Base-by-base conservation (phyloP, 2,797 vertebrate genomes). In the Hydrophis major region DNA sequence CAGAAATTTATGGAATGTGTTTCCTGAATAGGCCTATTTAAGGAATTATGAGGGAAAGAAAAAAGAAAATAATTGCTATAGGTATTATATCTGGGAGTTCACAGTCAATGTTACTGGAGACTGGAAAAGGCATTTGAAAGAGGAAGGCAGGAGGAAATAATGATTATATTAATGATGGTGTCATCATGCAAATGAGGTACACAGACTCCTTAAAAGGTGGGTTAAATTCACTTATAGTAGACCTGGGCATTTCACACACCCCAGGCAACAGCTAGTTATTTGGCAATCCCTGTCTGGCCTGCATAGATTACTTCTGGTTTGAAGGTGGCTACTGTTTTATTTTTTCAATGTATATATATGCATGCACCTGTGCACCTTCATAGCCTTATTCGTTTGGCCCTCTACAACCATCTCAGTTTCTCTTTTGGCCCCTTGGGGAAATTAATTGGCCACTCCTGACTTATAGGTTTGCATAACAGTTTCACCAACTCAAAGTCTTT, bases 401-500 rank as follows among this genome's bases (percentile, higher is more conserved):
- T 63, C 27, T 12, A 66, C 63, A n/a, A 66, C 12, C n/a, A 66
- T n/a, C 63, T n/a, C 12, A n/a, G 28, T 66, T 66, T 66, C 63
- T 66, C 63, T n/a, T n/a, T 28, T 66, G 12, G 4, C 61, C 63
- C 12, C 28, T n/a, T n/a, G 28, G 63, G 63, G 2, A 66, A 66
- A n/a, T 13, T 13, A 66, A 66, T 66, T 66, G 28, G 4, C 12
- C 63, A 66, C 12, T 12, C 25, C 12, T n/a, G 63, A 66, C 63
- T n/a, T n/a, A 66, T 14, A n/a, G 2, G 4, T 13, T 66, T n/a
- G 63, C 4, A 2, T 63, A 63, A 63, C 27, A 63, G 27, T 90
- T 92, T 90, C 42, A 92, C 60, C 78, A 60, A 61, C 11, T 56
- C 63, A 28, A 60, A 87, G 7, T 88, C 93, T 92, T 94, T 86